Percentiles rank a stretch among this genome's conserved stretches.
Conservation (phyloP, 2,113 vertebrate species). For the Pagrus major region DNA sequence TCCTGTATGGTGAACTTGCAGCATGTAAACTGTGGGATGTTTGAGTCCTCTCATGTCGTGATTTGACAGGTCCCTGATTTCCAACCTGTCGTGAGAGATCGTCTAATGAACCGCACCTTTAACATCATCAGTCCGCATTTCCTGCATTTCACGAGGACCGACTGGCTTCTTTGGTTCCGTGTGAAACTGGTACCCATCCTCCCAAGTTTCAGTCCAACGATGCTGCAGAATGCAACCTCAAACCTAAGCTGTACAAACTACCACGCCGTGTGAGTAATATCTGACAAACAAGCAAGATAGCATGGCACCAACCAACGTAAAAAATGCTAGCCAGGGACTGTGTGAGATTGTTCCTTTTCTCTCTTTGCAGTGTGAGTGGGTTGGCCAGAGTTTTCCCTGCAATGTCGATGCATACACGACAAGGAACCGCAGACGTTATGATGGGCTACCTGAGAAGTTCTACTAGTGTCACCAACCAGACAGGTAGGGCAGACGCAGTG, state of each 20-base stretch:
- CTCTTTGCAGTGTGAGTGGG: conserved; percentile 35
- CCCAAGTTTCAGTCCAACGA: conserved; percentile 53
- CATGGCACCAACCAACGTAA: neutral
- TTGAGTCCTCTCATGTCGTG: neutral
- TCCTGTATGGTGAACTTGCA: neutral
- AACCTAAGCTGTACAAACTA: conserved; percentile 55
- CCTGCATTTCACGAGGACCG: neutral
- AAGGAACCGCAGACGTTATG: conserved; percentile 2
- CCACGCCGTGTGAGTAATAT: conserved; percentile 51
- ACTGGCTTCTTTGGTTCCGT: conserved; percentile 45
- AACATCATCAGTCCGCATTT: conserved; percentile 45
- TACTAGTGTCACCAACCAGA: neutral
- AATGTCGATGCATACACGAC: neutral
- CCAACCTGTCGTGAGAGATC: conserved; percentile 43
- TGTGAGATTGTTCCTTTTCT: neutral
- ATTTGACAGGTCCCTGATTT: conserved; percentile 21
- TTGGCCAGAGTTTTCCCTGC: neutral
- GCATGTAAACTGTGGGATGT: neutral
- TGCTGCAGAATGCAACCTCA: conserved; percentile 41
- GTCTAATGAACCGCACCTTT: conserved; percentile 67
- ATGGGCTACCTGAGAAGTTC: conserved; percentile 33
- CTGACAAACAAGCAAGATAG: neutral
- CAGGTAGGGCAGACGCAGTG: conserved; percentile 19
- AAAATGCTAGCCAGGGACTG: neutral
- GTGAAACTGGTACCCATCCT: conserved; percentile 51